phyloP scores from a whole-genome alignment of 2,797 vertebrate species.

The Falco novaeseelandiae region DNA sequence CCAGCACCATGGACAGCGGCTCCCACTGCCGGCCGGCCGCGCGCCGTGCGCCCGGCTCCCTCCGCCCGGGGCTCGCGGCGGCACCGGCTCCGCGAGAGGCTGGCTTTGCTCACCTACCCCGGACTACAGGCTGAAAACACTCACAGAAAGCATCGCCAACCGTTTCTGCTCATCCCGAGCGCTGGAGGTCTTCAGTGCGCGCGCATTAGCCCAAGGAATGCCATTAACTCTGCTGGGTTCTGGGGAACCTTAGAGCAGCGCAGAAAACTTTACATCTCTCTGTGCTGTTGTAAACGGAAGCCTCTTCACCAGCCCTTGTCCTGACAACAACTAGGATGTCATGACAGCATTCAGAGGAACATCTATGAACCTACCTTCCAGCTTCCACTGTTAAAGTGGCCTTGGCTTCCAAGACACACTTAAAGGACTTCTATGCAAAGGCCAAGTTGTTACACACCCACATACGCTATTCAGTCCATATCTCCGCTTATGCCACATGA shows the following conservation, averaged over 20 bases:
- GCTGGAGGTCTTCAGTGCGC: neutral
- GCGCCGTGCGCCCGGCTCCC: accelerated
- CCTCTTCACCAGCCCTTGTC: accelerated
- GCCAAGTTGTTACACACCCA: neutral
- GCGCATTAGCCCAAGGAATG: neutral
- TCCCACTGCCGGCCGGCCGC: neutral
- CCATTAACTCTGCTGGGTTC: accelerated
- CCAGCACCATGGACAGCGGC: constrained; percentile 69
- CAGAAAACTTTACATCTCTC: neutral
- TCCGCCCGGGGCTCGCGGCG: too few relatives aligned
- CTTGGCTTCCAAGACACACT: neutral
- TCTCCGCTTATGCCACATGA: accelerated
- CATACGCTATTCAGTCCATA: accelerated
- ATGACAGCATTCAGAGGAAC: neutral
- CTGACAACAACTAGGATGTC: neutral
- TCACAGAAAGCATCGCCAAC: accelerated
- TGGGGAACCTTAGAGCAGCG: accelerated
- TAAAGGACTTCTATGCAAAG: neutral
- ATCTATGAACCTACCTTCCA: neutral
- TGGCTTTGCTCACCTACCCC: accelerated
- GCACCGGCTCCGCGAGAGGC: too few relatives aligned
- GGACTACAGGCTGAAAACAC: neutral
- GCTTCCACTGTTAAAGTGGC: neutral
- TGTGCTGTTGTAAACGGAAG: neutral
- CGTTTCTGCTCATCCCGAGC: accelerated